Base-by-base conservation (phyloP, 2,888 invertebrate species). In the Timandra comae region DNA sequence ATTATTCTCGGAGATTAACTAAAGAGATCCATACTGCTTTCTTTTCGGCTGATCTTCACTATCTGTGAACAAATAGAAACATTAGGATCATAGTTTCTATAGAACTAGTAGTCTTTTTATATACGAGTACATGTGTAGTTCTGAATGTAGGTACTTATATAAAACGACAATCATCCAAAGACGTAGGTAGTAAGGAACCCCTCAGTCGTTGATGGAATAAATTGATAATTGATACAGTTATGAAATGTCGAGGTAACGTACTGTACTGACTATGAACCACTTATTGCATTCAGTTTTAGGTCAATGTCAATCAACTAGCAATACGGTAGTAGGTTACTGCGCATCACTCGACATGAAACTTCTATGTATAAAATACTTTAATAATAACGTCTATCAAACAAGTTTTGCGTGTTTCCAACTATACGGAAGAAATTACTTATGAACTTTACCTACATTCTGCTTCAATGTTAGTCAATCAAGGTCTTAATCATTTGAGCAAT, bases 21-120 rank as follows among this genome's bases (percentile, higher is more conserved):
- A 73, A 63, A 60, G 81, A 80, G 80, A 82, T 82, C 82, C 68
- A 61, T 74, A 65, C 69, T 73, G 80, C 72, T 63, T 74, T 67
- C 72, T 63, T 74, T 67, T 54, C 50, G 48, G 65, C 57, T 62
- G 63, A 53, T 39, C 46, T 40, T 49, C 53, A 47, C 30, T 29
- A 56, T 41, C 77, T 72, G 73, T 24, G 61, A 66, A 48, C 9
- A 46, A 44, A 43, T 42, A 40, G 50, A 31, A 16, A 16, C 16
- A 16, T 16, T 16, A n/a, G n/a, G n/a, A n/a, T n/a, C n/a, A n/a
- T n/a, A n/a, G n/a, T n/a, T n/a, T n/a, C n/a, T n/a, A n/a, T n/a
- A n/a, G n/a, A n/a, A n/a, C n/a, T n/a, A n/a, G n/a, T n/a, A n/a
- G n/a, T n/a, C n/a, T n/a, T n/a, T n/a, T n/a, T n/a, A n/a, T n/a